phyloP scores from a whole-genome alignment of 1,140 invertebrate genomes.

The Dinothrombium tinctorium region DNA sequence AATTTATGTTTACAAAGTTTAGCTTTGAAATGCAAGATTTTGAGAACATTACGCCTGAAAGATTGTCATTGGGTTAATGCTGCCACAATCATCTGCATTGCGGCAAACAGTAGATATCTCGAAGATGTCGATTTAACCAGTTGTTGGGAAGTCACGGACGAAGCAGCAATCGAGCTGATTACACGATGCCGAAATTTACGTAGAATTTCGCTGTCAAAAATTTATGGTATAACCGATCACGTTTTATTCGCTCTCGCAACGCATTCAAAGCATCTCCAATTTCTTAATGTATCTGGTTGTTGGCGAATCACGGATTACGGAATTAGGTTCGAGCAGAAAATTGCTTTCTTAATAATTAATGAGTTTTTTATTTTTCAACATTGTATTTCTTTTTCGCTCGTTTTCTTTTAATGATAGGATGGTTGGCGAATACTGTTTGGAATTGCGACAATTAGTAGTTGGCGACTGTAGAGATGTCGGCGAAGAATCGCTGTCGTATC shows the following conservation, averaged over 20 bases:
- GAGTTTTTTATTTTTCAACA: neutral
- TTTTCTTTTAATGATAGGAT: too few relatives aligned
- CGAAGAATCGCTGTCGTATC: conserved; percentile 10
- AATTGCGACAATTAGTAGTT: conserved; percentile 17
- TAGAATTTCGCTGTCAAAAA: conserved; percentile 19
- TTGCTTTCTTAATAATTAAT: neutral
- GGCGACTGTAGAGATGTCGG: conserved; percentile 20
- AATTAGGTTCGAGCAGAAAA: conserved; percentile 17
- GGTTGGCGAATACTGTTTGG: conserved; percentile 18
- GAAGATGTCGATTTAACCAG: conserved; percentile 21
- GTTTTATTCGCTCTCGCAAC: conserved; percentile 17
- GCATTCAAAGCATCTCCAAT: conserved; percentile 15
- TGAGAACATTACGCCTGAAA: conserved; percentile 17
- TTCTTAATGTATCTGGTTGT: conserved; percentile 20
- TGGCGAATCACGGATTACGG: conserved; percentile 22
- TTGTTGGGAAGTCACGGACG: conserved; percentile 22
- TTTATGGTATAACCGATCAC: conserved; percentile 22
- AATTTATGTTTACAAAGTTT: conserved; percentile 18
- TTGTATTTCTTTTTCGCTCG: conserved; percentile 12
- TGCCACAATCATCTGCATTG: conserved; percentile 17
- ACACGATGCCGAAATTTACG: conserved; percentile 17
- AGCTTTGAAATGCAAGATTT: conserved; percentile 15
- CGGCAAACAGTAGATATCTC: conserved; percentile 16
- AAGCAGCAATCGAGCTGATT: conserved; percentile 17
- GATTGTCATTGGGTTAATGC: conserved; percentile 21